Base-by-base conservation (phyloP, 2,888 invertebrate genomes). In the Diplazon laetatorius region DNA sequence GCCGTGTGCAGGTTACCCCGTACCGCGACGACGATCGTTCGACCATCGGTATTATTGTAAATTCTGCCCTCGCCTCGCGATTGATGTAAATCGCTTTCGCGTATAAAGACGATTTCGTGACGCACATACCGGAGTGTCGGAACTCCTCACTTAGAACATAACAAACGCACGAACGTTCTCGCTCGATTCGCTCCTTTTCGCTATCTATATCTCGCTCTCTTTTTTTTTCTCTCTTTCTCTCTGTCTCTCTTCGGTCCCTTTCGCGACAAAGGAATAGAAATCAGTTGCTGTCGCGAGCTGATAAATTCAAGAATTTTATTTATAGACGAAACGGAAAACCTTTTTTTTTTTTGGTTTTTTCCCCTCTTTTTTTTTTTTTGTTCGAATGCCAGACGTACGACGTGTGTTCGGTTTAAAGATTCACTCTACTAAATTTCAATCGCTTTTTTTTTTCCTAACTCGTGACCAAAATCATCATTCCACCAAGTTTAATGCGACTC, bases 1-100 rank as follows among this genome's bases (percentile, higher is more conserved):
- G 70, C n/a, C n/a, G n/a, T n/a, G n/a, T 57, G 71, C 63, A 68
- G 57, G n/a, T n/a, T n/a, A n/a, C n/a, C n/a, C n/a, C n/a, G n/a
- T n/a, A n/a, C n/a, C n/a, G 42, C 46, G n/a, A 1, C 48, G 16
- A 2, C 55, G 55, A 69, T 59, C 79, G 63, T 72, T 75, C 72
- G 68, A 76, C 66, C 68, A 72, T 14, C 52, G 59, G 52, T 66
- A 78, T 74, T 70, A 63, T 78, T 78, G 80, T 76, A 74, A 68
- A 82, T 82, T 80, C 80, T 76, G 42, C 74, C 65, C 78, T 80
- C 78, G 79, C 78, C 65, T 69, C 66, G 75, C 77, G 78, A 80
- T 82, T 70, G 80, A 82, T 82, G 82, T 80, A 80, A 82, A 82
- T 82, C 81, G 80, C 73, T 78, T 76, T 73, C 71, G 52, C 68